Evolutionary conservation across 1,140 invertebrate genomes (phyloP), one percentile per base, ranked within the genome.

Genomic region (Drosophila parabipectinata): DNA sequence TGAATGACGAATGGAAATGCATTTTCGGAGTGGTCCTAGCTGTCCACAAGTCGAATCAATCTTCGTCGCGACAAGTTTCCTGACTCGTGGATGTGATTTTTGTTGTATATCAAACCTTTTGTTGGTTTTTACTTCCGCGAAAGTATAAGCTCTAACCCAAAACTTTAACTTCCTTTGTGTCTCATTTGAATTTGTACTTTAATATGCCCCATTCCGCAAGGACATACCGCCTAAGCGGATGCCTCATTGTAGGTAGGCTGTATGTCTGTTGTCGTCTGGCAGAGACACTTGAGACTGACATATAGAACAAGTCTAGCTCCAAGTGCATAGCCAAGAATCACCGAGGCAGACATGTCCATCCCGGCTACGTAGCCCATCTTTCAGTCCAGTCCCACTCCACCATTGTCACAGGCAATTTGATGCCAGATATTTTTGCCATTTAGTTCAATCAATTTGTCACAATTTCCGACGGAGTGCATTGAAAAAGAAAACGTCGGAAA

Each of bases 381-480:
- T 41, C n/a, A 41, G 39, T 41, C 58, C 32, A 10, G 34, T 37
- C 34, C 10, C 34, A 4, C 34, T 4, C 34, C 61, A 66, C 53
- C 60, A 68, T 75, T 75, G 74, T 85, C 82, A 87, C 74, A 85
- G 82, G 62, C 82, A 87, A 87, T 85, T 85, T 85, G 66, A 76
- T 68, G 78, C 72, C 71, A 64, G 83, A 85, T 87, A 87, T 85
- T 85, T 81, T 87, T 81, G 72, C 83, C 78, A 87, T 85, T 85
- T 85, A 85, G 82, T 85, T 87, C 82, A 87, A 85, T 85, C 82
- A 85, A 85, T 85, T 85, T 85, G 55, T 80, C 74, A 87, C 83
- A 87, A 85, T 87, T 85, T 85, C 82, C 82, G 75, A 55, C 47
- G n/a, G 34, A 32, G 54, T 57, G 54, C 61, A 73, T 57, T 62